phyloP scores from a whole-genome alignment of 2,113 vertebrate species.

The Antechinus stuartii region DNA sequence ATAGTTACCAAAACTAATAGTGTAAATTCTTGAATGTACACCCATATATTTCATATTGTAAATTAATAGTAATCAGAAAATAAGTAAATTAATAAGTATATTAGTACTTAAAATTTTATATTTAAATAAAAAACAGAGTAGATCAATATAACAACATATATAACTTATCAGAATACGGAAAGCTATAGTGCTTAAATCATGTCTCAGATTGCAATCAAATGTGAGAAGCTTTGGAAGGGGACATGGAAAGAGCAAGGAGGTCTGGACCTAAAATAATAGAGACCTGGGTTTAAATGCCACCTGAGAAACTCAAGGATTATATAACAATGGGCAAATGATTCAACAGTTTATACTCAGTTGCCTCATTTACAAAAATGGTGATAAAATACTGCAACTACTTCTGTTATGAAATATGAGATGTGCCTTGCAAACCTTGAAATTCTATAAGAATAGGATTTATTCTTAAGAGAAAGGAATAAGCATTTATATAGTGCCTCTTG shows the following conservation, averaged over 20 bases:
- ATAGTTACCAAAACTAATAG: conserved; percentile 64
- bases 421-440: neutral
- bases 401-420: neutral
- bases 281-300: too few relatives aligned
- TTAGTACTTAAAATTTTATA: conserved; percentile 28
- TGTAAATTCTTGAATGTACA: too few relatives aligned
- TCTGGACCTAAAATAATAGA: too few relatives aligned
- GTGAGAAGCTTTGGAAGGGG: neutral
- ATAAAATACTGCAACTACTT: neutral
- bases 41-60: too few relatives aligned
- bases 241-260: too few relatives aligned
- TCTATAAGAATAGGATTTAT: too few relatives aligned
- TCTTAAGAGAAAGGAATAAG: neutral
- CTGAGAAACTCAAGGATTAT: too few relatives aligned
- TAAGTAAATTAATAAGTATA: conserved; percentile 68
- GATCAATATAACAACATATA: conserved; percentile 19
- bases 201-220: neutral
- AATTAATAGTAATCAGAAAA: conserved; percentile 74
- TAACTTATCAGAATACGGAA: conserved; percentile 36
- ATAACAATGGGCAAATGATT: too few relatives aligned
- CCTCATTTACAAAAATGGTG: too few relatives aligned
- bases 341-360: too few relatives aligned
- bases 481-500: neutral
- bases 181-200: conserved; percentile 35
- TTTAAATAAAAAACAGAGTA: neutral